Evolutionary conservation across 1,140 invertebrate species (phyloP).

Genomic region (Drosophila rufa): DNA sequence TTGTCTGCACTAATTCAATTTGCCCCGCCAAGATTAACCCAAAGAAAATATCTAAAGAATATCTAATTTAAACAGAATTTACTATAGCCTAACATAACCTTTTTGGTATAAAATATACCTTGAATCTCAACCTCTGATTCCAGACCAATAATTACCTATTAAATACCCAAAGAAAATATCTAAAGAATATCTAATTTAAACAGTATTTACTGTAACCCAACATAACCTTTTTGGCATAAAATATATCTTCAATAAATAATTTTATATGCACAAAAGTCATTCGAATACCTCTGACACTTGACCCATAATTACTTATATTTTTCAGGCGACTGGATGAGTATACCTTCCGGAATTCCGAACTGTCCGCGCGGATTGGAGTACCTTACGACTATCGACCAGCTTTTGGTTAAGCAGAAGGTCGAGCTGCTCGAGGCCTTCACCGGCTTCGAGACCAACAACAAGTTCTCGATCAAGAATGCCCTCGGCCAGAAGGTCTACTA

Average conservation of each 20-base stretch:
- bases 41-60: background rate
- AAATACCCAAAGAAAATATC: background rate
- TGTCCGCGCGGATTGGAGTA: constrained; percentile 97
- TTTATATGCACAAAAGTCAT: too few species aligned
- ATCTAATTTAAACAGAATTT: too few species aligned
- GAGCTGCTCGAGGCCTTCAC: constrained; percentile 93
- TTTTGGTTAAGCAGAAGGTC: constrained; percentile 95
- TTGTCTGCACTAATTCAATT: constrained; percentile 44
- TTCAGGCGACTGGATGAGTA: constrained; percentile 93
- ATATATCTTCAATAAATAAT: background rate
- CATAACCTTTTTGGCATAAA: too few species aligned
- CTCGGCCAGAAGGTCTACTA: constrained; percentile 93
- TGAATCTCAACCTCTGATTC: too few species aligned
- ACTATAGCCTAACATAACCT: too few species aligned
- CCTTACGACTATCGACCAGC: constrained; percentile 95
- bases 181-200: too few species aligned
- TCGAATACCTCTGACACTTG: too few species aligned
- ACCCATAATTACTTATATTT: constrained; percentile 46
- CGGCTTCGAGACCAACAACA: constrained; percentile 96
- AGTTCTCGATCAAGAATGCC: constrained; percentile 92
- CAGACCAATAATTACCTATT: too few species aligned
- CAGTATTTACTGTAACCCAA: too few species aligned
- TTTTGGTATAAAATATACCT: background rate
- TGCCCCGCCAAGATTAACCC: constrained; percentile 9
- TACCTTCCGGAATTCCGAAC: constrained; percentile 90